Conservation (phyloP, 1,140 invertebrate genomes). For the Drosophila sp. region DNA sequence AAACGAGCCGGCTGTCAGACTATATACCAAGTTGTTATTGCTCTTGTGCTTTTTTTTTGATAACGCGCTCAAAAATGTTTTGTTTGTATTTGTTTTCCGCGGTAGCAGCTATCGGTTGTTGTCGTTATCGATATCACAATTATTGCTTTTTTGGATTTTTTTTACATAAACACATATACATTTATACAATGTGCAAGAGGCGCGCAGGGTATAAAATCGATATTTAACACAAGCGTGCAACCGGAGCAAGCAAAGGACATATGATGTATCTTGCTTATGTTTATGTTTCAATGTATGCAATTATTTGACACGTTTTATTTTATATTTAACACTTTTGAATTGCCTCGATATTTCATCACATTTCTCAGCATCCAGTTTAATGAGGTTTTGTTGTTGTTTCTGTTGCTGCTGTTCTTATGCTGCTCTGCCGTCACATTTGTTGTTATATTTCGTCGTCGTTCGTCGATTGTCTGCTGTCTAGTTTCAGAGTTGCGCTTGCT, state of each 20-base stretch:
- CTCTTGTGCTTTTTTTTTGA: conserved; percentile 41
- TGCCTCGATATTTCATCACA: conserved; percentile 14
- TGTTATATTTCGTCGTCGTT: conserved; percentile 23
- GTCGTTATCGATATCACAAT: conserved; percentile 42
- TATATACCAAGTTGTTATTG: conserved; percentile 17
- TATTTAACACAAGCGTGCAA: conserved; percentile 35
- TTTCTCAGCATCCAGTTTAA: conserved; percentile 21
- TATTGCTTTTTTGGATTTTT: conserved; percentile 33
- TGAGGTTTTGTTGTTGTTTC: conserved; percentile 2
- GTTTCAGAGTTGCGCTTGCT: conserved; percentile 1
- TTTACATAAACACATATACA: conserved; percentile 11
- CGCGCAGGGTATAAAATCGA: conserved; percentile 48
- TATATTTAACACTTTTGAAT: conserved; percentile 26
- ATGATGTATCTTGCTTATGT: conserved; percentile 23
- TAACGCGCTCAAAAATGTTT: conserved; percentile 52
- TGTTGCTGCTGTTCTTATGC: not conserved
- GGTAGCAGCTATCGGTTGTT: conserved; percentile 22
- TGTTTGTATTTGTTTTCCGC: conserved; percentile 32
- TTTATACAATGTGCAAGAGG: conserved; percentile 23
- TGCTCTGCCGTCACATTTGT: conserved; percentile 21
- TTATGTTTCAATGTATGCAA: conserved; percentile 24
- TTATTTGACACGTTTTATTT: conserved; percentile 16
- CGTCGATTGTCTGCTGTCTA: conserved; percentile 37
- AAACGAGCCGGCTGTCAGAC: conserved; percentile 27
- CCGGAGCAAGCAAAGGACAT: conserved; percentile 26